Conservation (phyloP, 1,140 invertebrate species). For the Camponotus pennsylvanicus region DNA sequence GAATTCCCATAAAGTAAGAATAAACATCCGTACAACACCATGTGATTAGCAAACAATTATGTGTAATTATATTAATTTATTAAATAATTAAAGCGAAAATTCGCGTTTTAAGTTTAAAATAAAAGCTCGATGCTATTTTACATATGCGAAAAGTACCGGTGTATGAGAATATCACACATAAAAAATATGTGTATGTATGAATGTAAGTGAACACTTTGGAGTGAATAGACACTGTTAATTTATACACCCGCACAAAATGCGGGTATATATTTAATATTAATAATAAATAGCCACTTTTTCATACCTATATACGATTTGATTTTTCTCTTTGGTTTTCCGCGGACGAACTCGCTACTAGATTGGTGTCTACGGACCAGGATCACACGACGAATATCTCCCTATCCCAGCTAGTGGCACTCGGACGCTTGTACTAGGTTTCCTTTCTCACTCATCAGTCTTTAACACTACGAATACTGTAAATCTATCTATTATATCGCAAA, state of each 20-base stretch:
- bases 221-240: slow-evolving; percentile 58
- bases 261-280: slow-evolving; percentile 34
- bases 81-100: not conserved
- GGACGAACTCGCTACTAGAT: slow-evolving; percentile 25
- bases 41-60: not conserved
- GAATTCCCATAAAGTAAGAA: not conserved
- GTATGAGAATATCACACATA: not conserved
- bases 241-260: slow-evolving; percentile 42
- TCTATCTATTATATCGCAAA: slow-evolving; percentile 38
- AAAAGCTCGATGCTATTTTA: not conserved
- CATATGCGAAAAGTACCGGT: not conserved
- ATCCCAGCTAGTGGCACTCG: slow-evolving; percentile 31
- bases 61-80: not conserved
- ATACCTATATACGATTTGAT: slow-evolving; percentile 65
- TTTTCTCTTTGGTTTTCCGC: slow-evolving; percentile 58
- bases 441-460: slow-evolving; percentile 81
- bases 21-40: not conserved
- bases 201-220: slow-evolving; percentile 59
- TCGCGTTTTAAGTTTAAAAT: not conserved
- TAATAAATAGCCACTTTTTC: slow-evolving; percentile 65
- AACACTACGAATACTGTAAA: slow-evolving; percentile 77
- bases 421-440: slow-evolving; percentile 62
- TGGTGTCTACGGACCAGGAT: slow-evolving; percentile 27
- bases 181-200: slow-evolving; percentile 2
- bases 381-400: slow-evolving; percentile 23